Percentiles rank a stretch among this genome's conserved stretches.
phyloP scores from a whole-genome alignment of 2,797 vertebrate species.

The Bradypodion pumilum region DNA sequence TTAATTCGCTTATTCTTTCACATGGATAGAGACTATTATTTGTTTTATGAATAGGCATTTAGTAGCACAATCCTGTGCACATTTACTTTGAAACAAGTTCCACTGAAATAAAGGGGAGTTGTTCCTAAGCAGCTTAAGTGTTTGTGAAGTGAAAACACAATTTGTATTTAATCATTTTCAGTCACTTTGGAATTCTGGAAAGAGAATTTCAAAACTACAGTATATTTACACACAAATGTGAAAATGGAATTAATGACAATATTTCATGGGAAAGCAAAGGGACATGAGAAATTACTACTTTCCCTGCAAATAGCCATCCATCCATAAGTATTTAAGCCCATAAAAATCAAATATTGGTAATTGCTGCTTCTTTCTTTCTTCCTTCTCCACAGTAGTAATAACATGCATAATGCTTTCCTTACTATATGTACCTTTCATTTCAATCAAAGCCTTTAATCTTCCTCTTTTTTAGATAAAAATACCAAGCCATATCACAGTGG shows the following conservation, averaged over 20 bases:
- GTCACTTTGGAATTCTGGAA: background rate
- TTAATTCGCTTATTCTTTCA: background rate
- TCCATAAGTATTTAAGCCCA: conserved; percentile 64
- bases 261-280: conserved; percentile 55
- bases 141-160: background rate
- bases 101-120: background rate
- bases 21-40: background rate
- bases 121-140: background rate
- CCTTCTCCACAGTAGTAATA: conserved; percentile 62
- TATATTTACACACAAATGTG: conserved; percentile 22
- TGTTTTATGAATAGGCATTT: background rate
- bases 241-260: conserved; percentile 30
- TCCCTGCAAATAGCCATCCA: conserved; percentile 56
- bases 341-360: conserved; percentile 68
- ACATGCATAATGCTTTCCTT: conserved; percentile 61
- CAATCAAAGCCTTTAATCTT: conserved; percentile 72
- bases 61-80: background rate
- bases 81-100: background rate
- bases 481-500: conserved; percentile 51
- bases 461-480: conserved; percentile 71
- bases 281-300: conserved; percentile 57
- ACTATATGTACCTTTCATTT: conserved; percentile 69
- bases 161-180: background rate
- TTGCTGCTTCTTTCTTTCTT: conserved; percentile 44
- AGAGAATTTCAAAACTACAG: conserved; percentile 38